These are phyloP conservation scores for Autographa pulchrina DNA, from an alignment of 2,888 invertebrate genomes.

Conservation along the genomic window DNA sequence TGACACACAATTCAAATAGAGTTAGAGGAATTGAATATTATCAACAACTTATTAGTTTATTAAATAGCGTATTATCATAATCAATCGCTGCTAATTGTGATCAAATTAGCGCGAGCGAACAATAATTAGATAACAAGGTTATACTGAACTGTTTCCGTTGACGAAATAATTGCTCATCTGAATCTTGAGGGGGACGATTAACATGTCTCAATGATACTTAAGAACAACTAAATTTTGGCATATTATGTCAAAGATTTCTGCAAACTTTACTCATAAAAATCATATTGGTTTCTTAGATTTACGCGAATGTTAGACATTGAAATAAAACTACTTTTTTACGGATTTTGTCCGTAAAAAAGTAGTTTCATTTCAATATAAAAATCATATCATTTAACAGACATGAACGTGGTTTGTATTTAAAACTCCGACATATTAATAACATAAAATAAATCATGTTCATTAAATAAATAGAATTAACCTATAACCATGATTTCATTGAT, in stretches of 20 bases:
- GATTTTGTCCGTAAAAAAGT: too few relatives aligned
- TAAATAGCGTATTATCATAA: constrained; percentile 48
- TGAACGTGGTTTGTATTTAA: too few relatives aligned
- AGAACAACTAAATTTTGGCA: background rate
- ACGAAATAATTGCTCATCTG: constrained; percentile 8
- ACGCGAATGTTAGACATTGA: too few relatives aligned
- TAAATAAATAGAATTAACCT: too few relatives aligned
- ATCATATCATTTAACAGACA: too few relatives aligned
- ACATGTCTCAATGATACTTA: background rate
- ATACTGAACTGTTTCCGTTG: constrained; percentile 28
- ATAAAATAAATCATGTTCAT: too few relatives aligned
- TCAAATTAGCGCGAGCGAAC: constrained; percentile 50
- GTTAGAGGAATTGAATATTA: constrained; percentile 7
- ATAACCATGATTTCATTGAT: too few relatives aligned
- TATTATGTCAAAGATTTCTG: background rate
- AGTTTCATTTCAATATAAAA: too few relatives aligned
- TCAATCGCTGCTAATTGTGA: constrained; percentile 50
- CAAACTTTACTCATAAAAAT: too few relatives aligned
- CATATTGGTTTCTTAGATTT: too few relatives aligned
- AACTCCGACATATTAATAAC: too few relatives aligned
- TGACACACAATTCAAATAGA: background rate
- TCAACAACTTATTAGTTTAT: constrained; percentile 44
- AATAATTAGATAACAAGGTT: constrained; percentile 43
- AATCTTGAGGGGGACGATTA: background rate
- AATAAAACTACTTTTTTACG: too few relatives aligned